A percentile compares a stretch with the other conserved stretches of the same genome.
Evolutionary conservation across 2,797 vertebrate species (phyloP).

Genomic region (Capromys pilorides): DNA sequence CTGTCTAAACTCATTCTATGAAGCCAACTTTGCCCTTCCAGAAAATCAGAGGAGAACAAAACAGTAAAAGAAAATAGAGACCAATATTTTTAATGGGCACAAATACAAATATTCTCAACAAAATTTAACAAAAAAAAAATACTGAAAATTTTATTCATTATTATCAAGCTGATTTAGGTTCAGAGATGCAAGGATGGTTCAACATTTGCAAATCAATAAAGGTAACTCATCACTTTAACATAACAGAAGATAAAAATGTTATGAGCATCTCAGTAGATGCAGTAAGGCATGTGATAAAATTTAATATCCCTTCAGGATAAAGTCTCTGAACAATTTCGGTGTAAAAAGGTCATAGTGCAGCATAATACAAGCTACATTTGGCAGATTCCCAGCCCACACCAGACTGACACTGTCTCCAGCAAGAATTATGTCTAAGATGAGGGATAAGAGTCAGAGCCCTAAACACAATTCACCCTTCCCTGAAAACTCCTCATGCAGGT

Average conservation of each 20-base stretch:
- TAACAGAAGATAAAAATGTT: neutral
- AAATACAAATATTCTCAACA: neutral
- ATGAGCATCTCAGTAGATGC: neutral
- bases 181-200: neutral
- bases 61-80: neutral
- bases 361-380: neutral
- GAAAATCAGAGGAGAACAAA: neutral
- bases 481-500: constrained; percentile 73
- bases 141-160: neutral
- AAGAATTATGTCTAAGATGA: neutral
- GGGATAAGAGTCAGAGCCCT: neutral
- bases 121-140: neutral
- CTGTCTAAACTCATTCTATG: neutral
- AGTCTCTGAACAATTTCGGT: neutral
- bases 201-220: neutral
- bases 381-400: neutral
- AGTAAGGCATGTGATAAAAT: neutral
- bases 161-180: neutral
- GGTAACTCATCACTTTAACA: neutral
- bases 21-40: neutral
- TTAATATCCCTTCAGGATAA: neutral
- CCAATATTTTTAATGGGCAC: neutral
- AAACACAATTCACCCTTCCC: constrained; percentile 36
- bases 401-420: neutral
- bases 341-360: neutral